Base-by-base conservation (phyloP, 1,140 invertebrate species). In the Cataglyphis hispanica region DNA sequence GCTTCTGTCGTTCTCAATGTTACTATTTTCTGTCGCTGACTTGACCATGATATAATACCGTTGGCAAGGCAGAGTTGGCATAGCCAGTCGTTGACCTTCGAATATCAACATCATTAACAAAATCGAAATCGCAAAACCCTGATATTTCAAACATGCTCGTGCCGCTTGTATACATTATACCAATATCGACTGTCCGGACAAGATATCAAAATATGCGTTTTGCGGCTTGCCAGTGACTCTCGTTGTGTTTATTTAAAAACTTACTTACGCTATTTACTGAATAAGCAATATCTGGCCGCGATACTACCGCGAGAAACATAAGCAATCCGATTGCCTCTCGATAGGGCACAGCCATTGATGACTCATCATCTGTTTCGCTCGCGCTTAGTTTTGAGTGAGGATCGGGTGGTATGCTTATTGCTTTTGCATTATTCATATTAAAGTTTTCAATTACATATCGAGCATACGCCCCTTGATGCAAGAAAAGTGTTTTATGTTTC, bases 181-280 rank as follows among this genome's bases (percentile, higher is more conserved):
- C 64, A 0, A 40, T 3, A 8, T 85, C n/a, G 1, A 11, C 10
- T 0, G 72, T 77, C 0, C 64, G 56, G 0, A 50, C 2, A 0
- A 77, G 10, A 19, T 85, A 85, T n/a, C 7, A 22, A 19, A 85
- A 43, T 0, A 77, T 70, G 25, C 74, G 19, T 37, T 61, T 69
- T 11, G 78, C 64, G 0, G 66, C 74, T 27, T 77, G 10, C 64
- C 74, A 78, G 25, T 77, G 27, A 8, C 11, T 50, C 85, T 74
- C 56, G 53, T 78, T 69, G 34, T 86, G 88, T 25, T 31, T 25
- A 37, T 72, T 85, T 13, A 91, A 86, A 86, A 87, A 94, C 83
- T 91, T 86, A 46, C 90, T 91, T 3, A 77, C 40, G 0, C 0
- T 10, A 7, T 19, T 61, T 1, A 77, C 40, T 0, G 40, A 8